Base-by-base conservation (phyloP, 1,140 invertebrate genomes). In the Pseudobourletiella spinata region DNA sequence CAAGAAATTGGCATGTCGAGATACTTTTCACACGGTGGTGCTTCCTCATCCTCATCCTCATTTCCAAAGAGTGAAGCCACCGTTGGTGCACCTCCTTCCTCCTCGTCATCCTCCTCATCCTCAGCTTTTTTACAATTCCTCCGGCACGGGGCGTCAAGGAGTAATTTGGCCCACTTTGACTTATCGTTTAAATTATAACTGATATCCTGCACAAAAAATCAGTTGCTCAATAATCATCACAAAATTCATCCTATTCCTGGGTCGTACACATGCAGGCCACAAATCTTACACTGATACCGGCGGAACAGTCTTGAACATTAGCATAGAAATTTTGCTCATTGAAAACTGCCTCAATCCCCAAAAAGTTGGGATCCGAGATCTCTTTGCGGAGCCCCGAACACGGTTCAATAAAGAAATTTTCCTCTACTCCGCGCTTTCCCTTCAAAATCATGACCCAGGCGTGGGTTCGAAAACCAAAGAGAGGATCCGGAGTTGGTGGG, bases 291-390 rank as follows among this genome's bases (percentile, higher is more conserved):
- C 29, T 1, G 18, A 51, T 52, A 35, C 77, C 78, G 15, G 77
- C 72, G 0, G 72, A 73, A 59, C 78, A 79, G 25, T 77, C 76
- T 74, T 88, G 82, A 77, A 86, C 78, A 75, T 88, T 84, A 18
- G 86, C 80, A 82, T 90, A 95, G 76, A 91, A 94, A 76, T 95
- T 95, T 44, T 80, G 73, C 70, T 93, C 77, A 71, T 93, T 94
- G 83, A 91, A 95, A 44, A 94, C 74, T 63, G 84, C 85, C 67
- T 95, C 91, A 8, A 95, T 77, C 0, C 85, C 81, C 26, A 86
- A 80, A 70, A 92, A 95, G 44, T 83, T 77, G 20, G 76, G 71
- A 60, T 82, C 80, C 24, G 78, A 73, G 1, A 83, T 68, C 0
- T 82, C 75, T 62, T 83, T 79, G 0, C 78, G 73, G 2, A 79